Evolutionary conservation across 2,888 invertebrate genomes (phyloP), one percentile per base, ranked within the genome.

Genomic region (Teleiodes luculella): DNA sequence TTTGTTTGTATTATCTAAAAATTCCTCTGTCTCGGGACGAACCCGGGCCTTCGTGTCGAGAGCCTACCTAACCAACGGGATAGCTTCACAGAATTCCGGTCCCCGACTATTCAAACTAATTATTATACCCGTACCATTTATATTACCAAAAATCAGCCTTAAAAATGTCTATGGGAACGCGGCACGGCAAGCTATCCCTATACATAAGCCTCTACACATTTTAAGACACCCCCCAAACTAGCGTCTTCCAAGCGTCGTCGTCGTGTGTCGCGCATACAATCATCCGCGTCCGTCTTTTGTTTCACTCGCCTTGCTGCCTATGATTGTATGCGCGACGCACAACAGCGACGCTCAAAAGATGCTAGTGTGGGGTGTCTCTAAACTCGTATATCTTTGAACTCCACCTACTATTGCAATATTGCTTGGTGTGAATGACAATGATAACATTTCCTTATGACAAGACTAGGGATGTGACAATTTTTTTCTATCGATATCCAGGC

Each of bases 151-250:
- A 80, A 81, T 86, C 86, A 85, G 86, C 86, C 86, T 85, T 84
- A 74, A 81, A 84, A 86, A 83, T 83, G 84, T 86, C 83, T 85
- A 83, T 68, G 86, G 86, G 86, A 86, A 86, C 86, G 72, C 70
- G 72, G 74, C 82, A 74, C 83, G 84, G 70, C 65, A 70, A 78
- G 81, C 74, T 76, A 80, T 76, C 75, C 81, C 85, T 64, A n/a
- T 65, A 63, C 65, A 54, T 57, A 66, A 76, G 76, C 77, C 76
- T 78, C 76, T 28, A 65, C 10, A 35, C 43, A 33, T 64, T 57
- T 55, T 57, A 58, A 31, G 51, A 10, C 18, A n/a, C n/a, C n/a
- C n/a, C n/a, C n/a, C n/a, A n/a, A n/a, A n/a, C n/a, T n/a, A n/a
- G n/a, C n/a, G n/a, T n/a, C n/a, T n/a, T n/a, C n/a, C n/a, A n/a